Base-by-base conservation (phyloP, 2,888 invertebrate genomes). In the Vesta saturnalis region DNA sequence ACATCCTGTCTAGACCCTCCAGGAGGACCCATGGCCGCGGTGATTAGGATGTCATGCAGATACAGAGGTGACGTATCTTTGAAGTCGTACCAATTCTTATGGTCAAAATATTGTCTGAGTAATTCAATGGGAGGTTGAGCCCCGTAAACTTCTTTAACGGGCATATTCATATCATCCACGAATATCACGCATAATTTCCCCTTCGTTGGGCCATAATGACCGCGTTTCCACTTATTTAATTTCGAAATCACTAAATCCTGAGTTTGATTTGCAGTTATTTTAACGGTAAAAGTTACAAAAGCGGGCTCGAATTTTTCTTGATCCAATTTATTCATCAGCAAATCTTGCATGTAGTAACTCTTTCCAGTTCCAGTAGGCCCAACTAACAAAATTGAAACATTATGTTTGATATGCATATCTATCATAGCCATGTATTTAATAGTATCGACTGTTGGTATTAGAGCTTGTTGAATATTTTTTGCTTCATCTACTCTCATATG, bases 311-410 rank as follows among this genome's bases (percentile, higher is more conserved):
- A 94, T 74, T 87, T 84, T 0, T 92, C 89, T 73, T 91, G 89
- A 57, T 90, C 86, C 12, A 94, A 81, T 72, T 88, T 87, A 76
- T 89, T 89, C 89, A 91, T 90, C 69, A 92, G 83, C 75, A 88
- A 85, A 77, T 91, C 89, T 84, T 92, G 92, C 5, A 92, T 87
- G 75, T 93, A 92, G 79, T 92, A 92, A 73, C 92, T 93, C 85
- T 96, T 95, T 0, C 95, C 95, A 0, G 95, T 94, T 23, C 95
- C 93, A 0, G 94, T 94, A 0, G 93, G 93, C 0, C 95, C 95
- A 57, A 93, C 91, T 21, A 95, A 83, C 55, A 95, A 83, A 67
- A 92, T 81, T 3, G 93, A 91, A 67, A 87, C 85, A 35, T 87
- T 86, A 81, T 91, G 88, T 60, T 88, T 86, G 12, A 96, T 89